Conservation (phyloP, 2,888 invertebrate species). For the Achlya flavicornis region DNA sequence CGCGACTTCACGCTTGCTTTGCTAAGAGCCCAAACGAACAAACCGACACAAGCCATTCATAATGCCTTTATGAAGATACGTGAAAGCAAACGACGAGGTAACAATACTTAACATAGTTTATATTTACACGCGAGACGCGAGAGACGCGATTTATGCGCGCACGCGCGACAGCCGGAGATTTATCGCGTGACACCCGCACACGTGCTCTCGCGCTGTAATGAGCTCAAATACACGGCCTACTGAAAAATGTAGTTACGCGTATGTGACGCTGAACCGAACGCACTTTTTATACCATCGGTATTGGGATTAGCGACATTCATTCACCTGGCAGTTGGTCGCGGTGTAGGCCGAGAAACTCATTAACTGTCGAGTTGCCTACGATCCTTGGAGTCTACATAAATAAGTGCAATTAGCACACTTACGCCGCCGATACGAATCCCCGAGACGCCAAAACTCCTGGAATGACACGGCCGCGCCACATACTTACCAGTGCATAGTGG, state of each 20-base stretch:
- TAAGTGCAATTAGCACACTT: slow-evolving; percentile 6
- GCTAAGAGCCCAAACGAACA: slow-evolving; percentile 11
- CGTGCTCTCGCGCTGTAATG: slow-evolving; percentile 26
- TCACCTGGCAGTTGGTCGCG: slow-evolving; percentile 2
- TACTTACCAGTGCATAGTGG: slow-evolving; percentile 1
- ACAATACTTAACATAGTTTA: slow-evolving; percentile 35
- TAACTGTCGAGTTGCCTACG: slow-evolving; percentile 2
- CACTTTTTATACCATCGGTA: background rate
- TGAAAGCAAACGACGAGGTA: slow-evolving; percentile 13
- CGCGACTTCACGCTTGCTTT: no score
- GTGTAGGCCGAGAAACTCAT: slow-evolving; percentile 7
- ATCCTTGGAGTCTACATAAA: slow-evolving; percentile 11
- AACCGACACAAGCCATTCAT: slow-evolving; percentile 34
- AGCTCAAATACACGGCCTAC: slow-evolving; percentile 13
- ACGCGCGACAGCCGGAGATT: slow-evolving; percentile 41
- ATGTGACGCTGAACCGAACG: background rate
- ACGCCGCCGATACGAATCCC: slow-evolving; percentile 9
- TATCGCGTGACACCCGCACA: slow-evolving; percentile 42
- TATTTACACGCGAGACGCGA: slow-evolving; percentile 21
- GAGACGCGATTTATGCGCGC: slow-evolving; percentile 44
- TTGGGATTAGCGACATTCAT: slow-evolving; percentile 1
- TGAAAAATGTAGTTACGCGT: background rate
- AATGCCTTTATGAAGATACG: slow-evolving; percentile 35
- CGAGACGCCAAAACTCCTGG: slow-evolving; percentile 1
- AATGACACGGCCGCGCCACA: slow-evolving; percentile 12